These are phyloP conservation scores for Paratrypauchen microcephalus DNA, from an alignment of 2,797 vertebrate species.

Conservation along the genomic window DNA sequence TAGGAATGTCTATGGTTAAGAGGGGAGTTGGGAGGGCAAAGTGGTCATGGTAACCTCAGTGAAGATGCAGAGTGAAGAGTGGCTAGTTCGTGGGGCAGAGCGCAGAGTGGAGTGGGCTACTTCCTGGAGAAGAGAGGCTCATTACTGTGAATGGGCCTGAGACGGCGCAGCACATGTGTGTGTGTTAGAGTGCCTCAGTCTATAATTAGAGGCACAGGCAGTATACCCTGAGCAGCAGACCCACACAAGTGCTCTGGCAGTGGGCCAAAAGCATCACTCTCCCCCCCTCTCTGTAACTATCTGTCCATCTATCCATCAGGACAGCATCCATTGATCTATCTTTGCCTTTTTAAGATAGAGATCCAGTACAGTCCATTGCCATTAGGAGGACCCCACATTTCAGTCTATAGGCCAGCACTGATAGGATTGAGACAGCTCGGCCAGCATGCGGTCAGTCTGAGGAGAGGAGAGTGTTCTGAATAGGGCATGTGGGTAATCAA, in stretches of 20 bases:
- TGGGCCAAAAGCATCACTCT: conserved; percentile 53
- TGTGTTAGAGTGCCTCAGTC: conserved; percentile 66
- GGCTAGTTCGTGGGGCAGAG: conserved; percentile 61
- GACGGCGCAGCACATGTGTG: conserved; percentile 59
- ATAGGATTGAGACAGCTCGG: too few species aligned
- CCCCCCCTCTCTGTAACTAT: not conserved
- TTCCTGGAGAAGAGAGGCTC: conserved; percentile 67
- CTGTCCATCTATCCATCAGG: conserved; percentile 13
- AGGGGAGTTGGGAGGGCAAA: conserved; percentile 29
- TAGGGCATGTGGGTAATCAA: not conserved
- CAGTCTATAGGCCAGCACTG: not conserved
- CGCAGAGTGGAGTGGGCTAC: conserved; percentile 37
- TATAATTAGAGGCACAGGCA: conserved; percentile 76
- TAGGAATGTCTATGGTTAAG: conserved; percentile 5
- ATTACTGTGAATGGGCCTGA: conserved; percentile 71
- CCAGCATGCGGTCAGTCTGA: not conserved
- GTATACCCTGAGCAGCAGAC: conserved; percentile 66
- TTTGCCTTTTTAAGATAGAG: conserved; percentile 8
- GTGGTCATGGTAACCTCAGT: conserved; percentile 56
- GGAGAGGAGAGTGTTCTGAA: not conserved
- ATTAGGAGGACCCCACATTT: not conserved
- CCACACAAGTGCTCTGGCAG: conserved; percentile 77
- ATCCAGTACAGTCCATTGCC: conserved; percentile 3
- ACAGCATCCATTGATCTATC: conserved; percentile 3
- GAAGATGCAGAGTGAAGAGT: conserved; percentile 43